Base-by-base conservation (phyloP, 2,797 vertebrate species). In the Galagoides demidoff region DNA sequence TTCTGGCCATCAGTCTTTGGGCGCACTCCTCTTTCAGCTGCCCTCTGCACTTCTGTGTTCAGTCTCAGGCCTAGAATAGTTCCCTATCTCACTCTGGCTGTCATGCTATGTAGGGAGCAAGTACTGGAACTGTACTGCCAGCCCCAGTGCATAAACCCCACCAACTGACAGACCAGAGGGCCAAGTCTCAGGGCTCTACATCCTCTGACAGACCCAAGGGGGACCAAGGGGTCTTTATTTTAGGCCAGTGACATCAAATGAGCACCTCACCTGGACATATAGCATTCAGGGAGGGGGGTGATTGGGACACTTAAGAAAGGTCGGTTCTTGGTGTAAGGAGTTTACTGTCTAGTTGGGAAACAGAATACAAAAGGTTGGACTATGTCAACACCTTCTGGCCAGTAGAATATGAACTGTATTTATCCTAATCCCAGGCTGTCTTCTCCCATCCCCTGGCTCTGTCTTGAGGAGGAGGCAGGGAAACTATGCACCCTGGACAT, bases 221-320 rank as follows among this genome's bases (percentile, higher is more conserved):
- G 16, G 22, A 90, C 78, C 90, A 78, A 64, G 63, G 88, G 68
- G 71, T 93, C 90, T 94, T 90, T 92, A 89, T 95, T 85, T 94
- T 78, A 92, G 88, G 89, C 74, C 27, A 61, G 52, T 89, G 82
- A 90, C 78, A 64, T 94, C 85, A 92, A n/a, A 43, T 59, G 61
- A 70, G 29, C 74, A 66, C 37, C 59, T 77, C 14, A 83, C 0
- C 0, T 55, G 45, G 71, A 49, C 59, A 9, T 27, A 37, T 37
- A 61, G 70, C 66, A 45, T 25, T 61, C 59, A 11, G 27, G 55
- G 16, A 79, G 6, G 14, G 23, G 74, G 39, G 59, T 39, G 27
- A 22, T 68, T 64, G 25, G 76, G 37, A 55, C 59, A 43, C 34
- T 43, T 52, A 45, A 87, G 39, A 88, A 87, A 88, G 76, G 82